Evolutionary conservation across 2,888 invertebrate species (phyloP).

Genomic region (Sicus ferrugineus): DNA sequence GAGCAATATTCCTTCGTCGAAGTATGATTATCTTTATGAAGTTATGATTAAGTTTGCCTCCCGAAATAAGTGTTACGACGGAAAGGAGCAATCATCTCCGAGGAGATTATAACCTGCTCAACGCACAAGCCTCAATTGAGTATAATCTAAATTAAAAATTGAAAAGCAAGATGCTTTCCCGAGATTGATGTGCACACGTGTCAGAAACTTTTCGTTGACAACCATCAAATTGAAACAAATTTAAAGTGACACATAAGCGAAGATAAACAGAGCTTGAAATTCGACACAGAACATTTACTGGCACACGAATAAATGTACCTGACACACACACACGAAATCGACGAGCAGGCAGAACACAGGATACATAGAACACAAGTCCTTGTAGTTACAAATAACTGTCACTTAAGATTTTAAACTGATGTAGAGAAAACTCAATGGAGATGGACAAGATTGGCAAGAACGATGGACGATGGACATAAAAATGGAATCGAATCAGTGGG

Average conservation of each 20-base stretch:
- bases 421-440: background rate
- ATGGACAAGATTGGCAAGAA: background rate
- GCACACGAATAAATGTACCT: background rate
- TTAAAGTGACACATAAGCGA: conserved; percentile 26
- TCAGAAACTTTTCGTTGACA: conserved; percentile 6
- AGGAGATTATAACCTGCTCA: too few species aligned
- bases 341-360: background rate
- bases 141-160: background rate
- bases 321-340: background rate
- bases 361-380: background rate
- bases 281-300: conserved; percentile 9
- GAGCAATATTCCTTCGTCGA: too few species aligned
- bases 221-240: conserved; percentile 31
- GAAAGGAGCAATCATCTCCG: too few species aligned
- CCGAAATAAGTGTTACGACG: too few species aligned
- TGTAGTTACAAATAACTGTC: conserved; percentile 21
- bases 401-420: conserved; percentile 12
- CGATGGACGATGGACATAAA: background rate
- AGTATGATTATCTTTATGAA: too few species aligned
- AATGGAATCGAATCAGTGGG: background rate
- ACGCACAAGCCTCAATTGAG: background rate
- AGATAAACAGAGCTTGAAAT: conserved; percentile 24
- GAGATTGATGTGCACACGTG: background rate
- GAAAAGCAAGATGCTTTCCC: background rate
- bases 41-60: too few species aligned